Evolutionary conservation across 2,888 invertebrate species (phyloP).

Genomic region (Platycheirus rosarum): DNA sequence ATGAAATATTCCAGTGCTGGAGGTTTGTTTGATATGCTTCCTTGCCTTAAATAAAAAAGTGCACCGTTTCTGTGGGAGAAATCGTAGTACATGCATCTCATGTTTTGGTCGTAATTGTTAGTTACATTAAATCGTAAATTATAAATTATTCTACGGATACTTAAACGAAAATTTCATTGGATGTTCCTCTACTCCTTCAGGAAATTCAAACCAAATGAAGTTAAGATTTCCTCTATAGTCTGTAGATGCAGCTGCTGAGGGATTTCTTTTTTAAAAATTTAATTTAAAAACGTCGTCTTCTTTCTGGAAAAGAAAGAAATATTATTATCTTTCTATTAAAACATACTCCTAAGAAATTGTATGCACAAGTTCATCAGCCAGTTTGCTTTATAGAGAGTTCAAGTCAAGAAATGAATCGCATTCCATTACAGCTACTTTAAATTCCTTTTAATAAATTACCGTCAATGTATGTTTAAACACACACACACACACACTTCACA

Average conservation of each 20-base stretch:
- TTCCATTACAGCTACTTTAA: slow-evolving; percentile 39
- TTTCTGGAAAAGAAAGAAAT: background rate
- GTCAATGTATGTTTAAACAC: slow-evolving; percentile 18
- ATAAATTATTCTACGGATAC: too few relatives aligned
- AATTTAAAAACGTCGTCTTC: slow-evolving; percentile 26
- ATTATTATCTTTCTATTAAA: slow-evolving; percentile 12
- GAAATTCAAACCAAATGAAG: background rate
- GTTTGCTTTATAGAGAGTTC: background rate
- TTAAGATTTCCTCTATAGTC: slow-evolving; percentile 11
- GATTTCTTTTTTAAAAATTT: slow-evolving; percentile 43
- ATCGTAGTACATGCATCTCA: too few relatives aligned
- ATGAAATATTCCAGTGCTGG: too few relatives aligned
- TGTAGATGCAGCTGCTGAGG: slow-evolving; percentile 18
- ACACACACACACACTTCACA: slow-evolving; percentile 7
- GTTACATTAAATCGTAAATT: too few relatives aligned
- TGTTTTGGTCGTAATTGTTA: too few relatives aligned
- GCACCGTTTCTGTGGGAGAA: too few relatives aligned
- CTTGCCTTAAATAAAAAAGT: too few relatives aligned
- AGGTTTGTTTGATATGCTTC: too few relatives aligned
- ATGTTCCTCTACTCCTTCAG: background rate
- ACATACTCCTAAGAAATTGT: slow-evolving; percentile 31
- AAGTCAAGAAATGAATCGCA: background rate
- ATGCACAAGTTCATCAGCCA: slow-evolving; percentile 6
- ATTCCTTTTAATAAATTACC: slow-evolving; percentile 49
- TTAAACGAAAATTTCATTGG: background rate